Evolutionary conservation across 2,888 invertebrate species (phyloP).

Genomic region (Parapristionchus giblindavisi): DNA sequence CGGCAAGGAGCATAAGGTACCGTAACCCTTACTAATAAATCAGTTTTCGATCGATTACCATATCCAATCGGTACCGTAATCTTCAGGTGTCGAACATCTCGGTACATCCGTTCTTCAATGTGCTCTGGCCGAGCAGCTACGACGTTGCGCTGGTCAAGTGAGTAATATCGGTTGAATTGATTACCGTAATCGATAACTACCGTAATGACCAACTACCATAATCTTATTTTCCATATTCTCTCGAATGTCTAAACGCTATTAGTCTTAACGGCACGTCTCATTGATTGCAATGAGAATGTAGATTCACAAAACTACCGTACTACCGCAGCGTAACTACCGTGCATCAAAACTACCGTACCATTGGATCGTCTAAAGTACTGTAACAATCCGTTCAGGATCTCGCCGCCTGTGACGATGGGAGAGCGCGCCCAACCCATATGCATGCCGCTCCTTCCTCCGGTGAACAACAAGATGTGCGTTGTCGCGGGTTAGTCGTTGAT

Average conservation of each 20-base stretch:
- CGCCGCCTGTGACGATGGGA: conserved; percentile 47
- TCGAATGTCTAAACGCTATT: background rate
- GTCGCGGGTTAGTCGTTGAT: conserved; percentile 41
- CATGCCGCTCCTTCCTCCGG: conserved; percentile 48
- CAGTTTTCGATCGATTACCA: conserved; percentile 1
- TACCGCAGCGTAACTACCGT: no score
- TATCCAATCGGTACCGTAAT: background rate
- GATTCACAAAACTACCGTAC: background rate
- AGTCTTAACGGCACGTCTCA: no score
- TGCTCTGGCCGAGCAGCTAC: conserved; percentile 49
- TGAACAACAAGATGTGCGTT: conserved; percentile 55
- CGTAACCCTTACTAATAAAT: background rate
- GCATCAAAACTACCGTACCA: background rate
- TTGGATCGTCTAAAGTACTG: no score
- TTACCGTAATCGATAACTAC: background rate
- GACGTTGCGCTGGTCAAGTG: conserved; percentile 55
- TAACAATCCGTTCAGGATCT: conserved; percentile 47
- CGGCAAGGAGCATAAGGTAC: conserved; percentile 46
- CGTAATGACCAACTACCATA: conserved; percentile 4
- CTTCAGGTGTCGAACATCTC: conserved; percentile 43
- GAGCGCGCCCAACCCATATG: conserved; percentile 50
- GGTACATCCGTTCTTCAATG: conserved; percentile 51
- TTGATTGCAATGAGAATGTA: no score
- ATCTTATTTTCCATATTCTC: background rate
- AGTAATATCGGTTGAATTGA: background rate